These are phyloP conservation scores for Pseudorasbora parva DNA, from an alignment of 2,113 vertebrate species.

Conservation along the genomic window DNA sequence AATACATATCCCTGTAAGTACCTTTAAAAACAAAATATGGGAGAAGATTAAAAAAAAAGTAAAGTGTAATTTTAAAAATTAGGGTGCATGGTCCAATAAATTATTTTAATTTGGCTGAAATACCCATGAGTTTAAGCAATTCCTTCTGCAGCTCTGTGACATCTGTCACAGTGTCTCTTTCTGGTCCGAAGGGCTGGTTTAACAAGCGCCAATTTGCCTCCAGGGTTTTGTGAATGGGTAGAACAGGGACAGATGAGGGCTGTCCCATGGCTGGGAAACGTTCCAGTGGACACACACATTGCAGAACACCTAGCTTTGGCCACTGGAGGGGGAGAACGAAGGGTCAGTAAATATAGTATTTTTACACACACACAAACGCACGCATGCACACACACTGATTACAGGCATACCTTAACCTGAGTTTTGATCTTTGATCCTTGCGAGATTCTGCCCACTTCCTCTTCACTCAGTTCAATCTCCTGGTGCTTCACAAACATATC, in stretches of 20 bases:
- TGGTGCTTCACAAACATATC: slow-evolving; percentile 87
- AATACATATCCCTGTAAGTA: slow-evolving; percentile 88
- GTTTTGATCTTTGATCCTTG: slow-evolving; percentile 72
- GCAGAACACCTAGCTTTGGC: slow-evolving; percentile 82
- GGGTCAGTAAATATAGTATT: no score
- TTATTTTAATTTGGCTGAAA: not conserved
- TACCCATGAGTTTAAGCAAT: slow-evolving; percentile 88
- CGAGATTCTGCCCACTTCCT: slow-evolving; percentile 80
- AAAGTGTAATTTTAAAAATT: not conserved
- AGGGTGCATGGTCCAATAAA: not conserved
- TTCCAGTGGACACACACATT: slow-evolving; percentile 77
- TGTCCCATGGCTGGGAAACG: slow-evolving; percentile 67
- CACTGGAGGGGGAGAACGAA: slow-evolving; percentile 75
- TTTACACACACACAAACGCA: no score
- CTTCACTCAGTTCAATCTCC: slow-evolving; percentile 82
- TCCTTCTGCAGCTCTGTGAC: slow-evolving; percentile 86
- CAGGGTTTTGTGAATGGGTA: slow-evolving; percentile 85
- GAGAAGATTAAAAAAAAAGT: not conserved
- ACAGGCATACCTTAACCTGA: slow-evolving; percentile 84
- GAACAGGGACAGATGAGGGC: slow-evolving; percentile 72
- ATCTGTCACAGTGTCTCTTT: slow-evolving; percentile 23
- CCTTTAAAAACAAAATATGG: slow-evolving; percentile 35
- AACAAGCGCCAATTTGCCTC: slow-evolving; percentile 78
- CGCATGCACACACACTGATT: no score
- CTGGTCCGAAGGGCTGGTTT: slow-evolving; percentile 73